phyloP scores from a whole-genome alignment of 2,888 invertebrate species.

The Blera fallax region DNA sequence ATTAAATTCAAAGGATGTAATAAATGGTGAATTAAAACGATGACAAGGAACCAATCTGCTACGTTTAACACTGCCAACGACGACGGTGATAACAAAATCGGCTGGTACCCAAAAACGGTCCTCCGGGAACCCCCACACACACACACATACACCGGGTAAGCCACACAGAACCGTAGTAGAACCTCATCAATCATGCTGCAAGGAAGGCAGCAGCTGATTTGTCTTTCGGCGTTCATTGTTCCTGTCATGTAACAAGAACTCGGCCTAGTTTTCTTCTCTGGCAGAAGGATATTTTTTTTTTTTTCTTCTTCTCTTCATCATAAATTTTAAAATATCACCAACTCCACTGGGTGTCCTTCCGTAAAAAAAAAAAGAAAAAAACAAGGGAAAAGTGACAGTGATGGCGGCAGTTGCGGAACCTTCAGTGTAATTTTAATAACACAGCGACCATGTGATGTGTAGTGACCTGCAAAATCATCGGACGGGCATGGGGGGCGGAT shows the following conservation, averaged over 20 bases:
- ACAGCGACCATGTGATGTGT: constrained; percentile 62
- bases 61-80: constrained; percentile 59
- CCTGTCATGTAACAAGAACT: constrained; percentile 69
- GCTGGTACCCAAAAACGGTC: constrained; percentile 49
- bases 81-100: constrained; percentile 33
- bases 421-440: constrained; percentile 69
- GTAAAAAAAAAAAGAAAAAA: constrained; percentile 3
- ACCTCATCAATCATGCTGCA: constrained; percentile 71
- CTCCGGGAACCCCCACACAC: background rate
- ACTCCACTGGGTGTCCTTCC: constrained; percentile 43
- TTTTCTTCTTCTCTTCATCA: constrained; percentile 20
- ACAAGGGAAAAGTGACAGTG: constrained; percentile 43
- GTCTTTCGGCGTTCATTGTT: constrained; percentile 69
- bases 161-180: constrained; percentile 41
- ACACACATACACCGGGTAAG: constrained; percentile 16
- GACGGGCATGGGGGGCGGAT: background rate
- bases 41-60: constrained; percentile 70
- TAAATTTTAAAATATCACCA: constrained; percentile 69
- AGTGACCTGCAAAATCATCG: constrained; percentile 70
- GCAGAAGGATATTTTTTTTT: constrained; percentile 12
- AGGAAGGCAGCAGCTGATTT: constrained; percentile 67
- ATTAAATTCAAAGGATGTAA: constrained; percentile 64
- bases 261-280: constrained; percentile 64
- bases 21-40: constrained; percentile 70
- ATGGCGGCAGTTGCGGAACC: constrained; percentile 33